Conservation (phyloP, 1,140 invertebrate species). For the Trichonephila inaurata region DNA sequence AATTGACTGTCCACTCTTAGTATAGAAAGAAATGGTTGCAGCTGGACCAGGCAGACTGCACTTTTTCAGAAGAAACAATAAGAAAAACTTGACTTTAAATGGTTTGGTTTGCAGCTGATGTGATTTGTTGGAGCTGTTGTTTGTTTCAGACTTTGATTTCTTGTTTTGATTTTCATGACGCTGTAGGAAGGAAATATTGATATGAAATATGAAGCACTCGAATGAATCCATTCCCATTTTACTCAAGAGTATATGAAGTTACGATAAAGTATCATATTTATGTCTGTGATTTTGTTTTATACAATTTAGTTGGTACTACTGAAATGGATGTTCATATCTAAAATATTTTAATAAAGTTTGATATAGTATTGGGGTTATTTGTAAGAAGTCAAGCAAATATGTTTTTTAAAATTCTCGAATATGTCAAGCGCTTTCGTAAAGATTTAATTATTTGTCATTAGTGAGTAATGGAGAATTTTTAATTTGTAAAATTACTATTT, state of each 20-base stretch:
- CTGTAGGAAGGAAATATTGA: background rate
- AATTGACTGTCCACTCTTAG: slow-evolving; percentile 41
- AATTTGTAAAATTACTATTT: no score
- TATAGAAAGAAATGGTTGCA: slow-evolving; percentile 61
- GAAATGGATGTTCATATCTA: no score
- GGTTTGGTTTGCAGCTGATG: background rate
- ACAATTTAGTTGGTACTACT: no score
- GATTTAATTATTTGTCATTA: no score
- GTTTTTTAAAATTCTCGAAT: no score
- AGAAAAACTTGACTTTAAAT: slow-evolving; percentile 37
- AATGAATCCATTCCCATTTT: background rate
- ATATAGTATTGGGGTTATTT: no score
- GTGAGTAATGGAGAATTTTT: no score
- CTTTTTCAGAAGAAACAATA: slow-evolving; percentile 4
- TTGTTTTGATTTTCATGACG: background rate
- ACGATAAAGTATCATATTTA: background rate
- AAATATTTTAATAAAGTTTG: no score
- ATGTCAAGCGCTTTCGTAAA: no score
- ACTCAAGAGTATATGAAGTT: background rate
- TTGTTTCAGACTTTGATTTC: background rate
- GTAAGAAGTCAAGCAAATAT: no score
- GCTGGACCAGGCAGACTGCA: slow-evolving; percentile 22
- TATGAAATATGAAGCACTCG: background rate
- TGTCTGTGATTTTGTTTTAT: no score
- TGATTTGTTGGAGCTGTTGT: slow-evolving; percentile 19